These are phyloP conservation scores for Leucopsar rothschildi DNA, from an alignment of 2,113 vertebrate genomes.

Conservation along the genomic window DNA sequence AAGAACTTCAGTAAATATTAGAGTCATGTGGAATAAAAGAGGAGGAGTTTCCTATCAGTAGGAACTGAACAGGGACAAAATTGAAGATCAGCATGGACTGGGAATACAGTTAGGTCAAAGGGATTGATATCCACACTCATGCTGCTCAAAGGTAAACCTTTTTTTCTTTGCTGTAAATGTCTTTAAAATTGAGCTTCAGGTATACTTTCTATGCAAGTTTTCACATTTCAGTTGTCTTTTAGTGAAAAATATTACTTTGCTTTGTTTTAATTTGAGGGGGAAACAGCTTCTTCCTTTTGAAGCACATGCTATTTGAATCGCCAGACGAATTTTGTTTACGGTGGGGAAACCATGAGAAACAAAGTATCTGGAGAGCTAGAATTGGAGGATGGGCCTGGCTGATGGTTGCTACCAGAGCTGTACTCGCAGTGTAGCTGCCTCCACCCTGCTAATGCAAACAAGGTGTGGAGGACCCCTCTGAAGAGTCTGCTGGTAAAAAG, in stretches of 20 bases:
- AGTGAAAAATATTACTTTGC: neutral
- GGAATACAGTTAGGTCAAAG: neutral
- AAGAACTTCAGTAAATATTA: neutral
- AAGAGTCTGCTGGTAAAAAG: neutral
- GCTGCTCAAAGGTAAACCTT: neutral
- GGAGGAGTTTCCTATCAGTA: neutral
- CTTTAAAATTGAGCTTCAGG: neutral
- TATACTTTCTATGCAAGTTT: neutral
- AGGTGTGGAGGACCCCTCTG: neutral
- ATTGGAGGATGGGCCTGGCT: neutral
- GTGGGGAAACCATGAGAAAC: neutral
- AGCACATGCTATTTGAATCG: neutral
- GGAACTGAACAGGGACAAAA: neutral
- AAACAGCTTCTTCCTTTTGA: neutral
- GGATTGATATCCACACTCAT: neutral
- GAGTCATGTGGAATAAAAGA: neutral
- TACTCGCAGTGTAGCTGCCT: accelerated
- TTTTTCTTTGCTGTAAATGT: neutral
- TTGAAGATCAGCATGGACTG: neutral
- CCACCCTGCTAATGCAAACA: accelerated
- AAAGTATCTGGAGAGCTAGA: neutral
- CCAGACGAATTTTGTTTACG: neutral
- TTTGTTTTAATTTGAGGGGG: neutral
- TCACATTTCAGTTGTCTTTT: neutral
- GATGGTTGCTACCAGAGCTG: accelerated